phyloP scores from a whole-genome alignment of 2,113 vertebrate species.

The Ramphastos sulfuratus region DNA sequence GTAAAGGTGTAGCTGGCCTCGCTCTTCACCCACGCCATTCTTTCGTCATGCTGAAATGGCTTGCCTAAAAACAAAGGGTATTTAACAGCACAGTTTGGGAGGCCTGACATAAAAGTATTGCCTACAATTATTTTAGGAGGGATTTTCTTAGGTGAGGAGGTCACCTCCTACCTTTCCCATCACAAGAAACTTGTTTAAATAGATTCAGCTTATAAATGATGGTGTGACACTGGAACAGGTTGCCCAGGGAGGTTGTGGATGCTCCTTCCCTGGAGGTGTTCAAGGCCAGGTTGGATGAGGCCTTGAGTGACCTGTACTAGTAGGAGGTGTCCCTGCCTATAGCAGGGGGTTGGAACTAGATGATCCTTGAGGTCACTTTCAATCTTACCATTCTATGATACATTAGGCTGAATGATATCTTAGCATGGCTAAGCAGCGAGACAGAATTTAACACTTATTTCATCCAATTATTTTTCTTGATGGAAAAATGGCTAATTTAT shows the following conservation, averaged over 20 bases:
- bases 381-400: not conserved
- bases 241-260: too few species aligned
- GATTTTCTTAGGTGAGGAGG: not conserved
- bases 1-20: not conserved
- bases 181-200: not conserved
- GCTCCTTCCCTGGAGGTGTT: too few species aligned
- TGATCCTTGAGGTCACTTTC: too few species aligned
- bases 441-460: not conserved
- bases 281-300: too few species aligned
- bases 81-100: rapidly evolving
- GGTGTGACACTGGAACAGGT: too few species aligned
- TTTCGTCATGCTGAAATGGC: not conserved
- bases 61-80: not conserved
- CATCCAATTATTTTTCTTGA: not conserved
- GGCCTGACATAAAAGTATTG: not conserved
- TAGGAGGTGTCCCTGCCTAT: too few species aligned
- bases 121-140: not conserved
- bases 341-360: too few species aligned
- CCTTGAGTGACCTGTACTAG: too few species aligned
- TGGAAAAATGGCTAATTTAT: not conserved
- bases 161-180: not conserved
- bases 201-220: not conserved
- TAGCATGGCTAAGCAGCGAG: not conserved
- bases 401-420: not conserved
- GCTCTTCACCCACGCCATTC: not conserved